phyloP scores from a whole-genome alignment of 2,797 vertebrate species.

The Anolis apletophallus region DNA sequence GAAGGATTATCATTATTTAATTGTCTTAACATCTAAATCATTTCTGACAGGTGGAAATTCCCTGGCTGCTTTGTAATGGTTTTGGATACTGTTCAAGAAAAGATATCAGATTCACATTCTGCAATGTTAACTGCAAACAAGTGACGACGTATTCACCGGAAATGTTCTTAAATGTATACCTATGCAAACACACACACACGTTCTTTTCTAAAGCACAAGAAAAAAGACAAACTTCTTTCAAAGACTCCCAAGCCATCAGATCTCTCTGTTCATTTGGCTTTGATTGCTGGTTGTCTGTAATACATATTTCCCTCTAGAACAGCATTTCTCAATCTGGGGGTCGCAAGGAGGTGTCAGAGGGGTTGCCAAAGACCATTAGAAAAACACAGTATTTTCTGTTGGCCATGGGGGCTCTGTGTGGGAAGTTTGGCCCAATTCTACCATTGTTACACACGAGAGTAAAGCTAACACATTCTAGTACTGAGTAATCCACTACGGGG shows the following conservation, averaged over 20 bases:
- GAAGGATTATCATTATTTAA: background rate
- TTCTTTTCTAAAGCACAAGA: background rate
- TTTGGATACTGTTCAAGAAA: conserved; percentile 6
- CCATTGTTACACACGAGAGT: too few relatives aligned
- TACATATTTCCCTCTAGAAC: background rate
- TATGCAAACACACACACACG: background rate
- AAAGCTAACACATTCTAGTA: too few relatives aligned
- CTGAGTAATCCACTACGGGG: too few relatives aligned
- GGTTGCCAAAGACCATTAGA: too few relatives aligned
- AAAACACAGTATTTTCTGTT: too few relatives aligned
- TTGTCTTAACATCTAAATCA: conserved; percentile 3
- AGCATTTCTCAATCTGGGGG: too few relatives aligned
- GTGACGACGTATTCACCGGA: background rate
- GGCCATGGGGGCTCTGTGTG: too few relatives aligned
- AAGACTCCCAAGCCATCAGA: background rate
- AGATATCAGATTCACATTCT: background rate
- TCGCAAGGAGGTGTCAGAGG: too few relatives aligned
- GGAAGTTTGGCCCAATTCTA: too few relatives aligned
- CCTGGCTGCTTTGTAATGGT: background rate
- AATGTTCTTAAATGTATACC: background rate
- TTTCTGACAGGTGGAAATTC: conserved; percentile 6
- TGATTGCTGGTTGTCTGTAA: background rate
- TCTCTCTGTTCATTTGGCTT: background rate
- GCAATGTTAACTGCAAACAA: conserved; percentile 7
- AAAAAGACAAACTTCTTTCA: background rate